A percentile compares a stretch with the other conserved stretches of the same genome.
Conservation (phyloP, 2,797 vertebrate genomes). For the Artibeus jamaicensis region DNA sequence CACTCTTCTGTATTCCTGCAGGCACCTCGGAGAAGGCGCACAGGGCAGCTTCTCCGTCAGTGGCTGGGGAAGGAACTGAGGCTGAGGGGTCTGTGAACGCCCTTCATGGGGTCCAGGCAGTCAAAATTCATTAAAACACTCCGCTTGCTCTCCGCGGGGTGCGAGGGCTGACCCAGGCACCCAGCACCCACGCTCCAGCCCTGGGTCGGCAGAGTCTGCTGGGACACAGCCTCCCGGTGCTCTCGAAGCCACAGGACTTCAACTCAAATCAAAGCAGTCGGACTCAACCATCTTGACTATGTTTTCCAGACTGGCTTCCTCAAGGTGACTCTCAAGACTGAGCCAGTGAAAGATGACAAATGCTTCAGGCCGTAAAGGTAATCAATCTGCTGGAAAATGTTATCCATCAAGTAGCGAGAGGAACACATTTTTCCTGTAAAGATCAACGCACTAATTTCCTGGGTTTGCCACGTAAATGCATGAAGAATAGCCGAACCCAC, state of each 20-base stretch:
- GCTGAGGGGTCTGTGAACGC: background rate
- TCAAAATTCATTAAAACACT: background rate
- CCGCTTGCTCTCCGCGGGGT: background rate
- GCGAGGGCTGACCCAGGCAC: background rate
- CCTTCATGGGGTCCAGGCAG: background rate
- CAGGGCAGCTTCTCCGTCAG: background rate
- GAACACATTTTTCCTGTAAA: background rate
- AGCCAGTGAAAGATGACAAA: background rate
- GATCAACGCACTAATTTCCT: background rate
- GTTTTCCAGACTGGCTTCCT: background rate
- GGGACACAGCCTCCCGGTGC: background rate
- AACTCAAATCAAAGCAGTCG: background rate
- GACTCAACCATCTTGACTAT: background rate
- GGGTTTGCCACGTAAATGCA: background rate
- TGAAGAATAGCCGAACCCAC: background rate
- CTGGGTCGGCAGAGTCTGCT: accelerated
- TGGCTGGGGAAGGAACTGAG: background rate
- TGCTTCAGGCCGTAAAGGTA: conserved; percentile 10
- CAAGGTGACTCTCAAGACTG: background rate
- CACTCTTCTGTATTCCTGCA: too few species aligned
- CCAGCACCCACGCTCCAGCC: background rate
- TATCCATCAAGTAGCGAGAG: background rate
- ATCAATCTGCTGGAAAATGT: background rate
- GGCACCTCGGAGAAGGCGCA: background rate
- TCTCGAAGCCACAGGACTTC: background rate